Evolutionary conservation across 2,888 invertebrate species (phyloP).

Genomic region (Erpobdella octoculata): DNA sequence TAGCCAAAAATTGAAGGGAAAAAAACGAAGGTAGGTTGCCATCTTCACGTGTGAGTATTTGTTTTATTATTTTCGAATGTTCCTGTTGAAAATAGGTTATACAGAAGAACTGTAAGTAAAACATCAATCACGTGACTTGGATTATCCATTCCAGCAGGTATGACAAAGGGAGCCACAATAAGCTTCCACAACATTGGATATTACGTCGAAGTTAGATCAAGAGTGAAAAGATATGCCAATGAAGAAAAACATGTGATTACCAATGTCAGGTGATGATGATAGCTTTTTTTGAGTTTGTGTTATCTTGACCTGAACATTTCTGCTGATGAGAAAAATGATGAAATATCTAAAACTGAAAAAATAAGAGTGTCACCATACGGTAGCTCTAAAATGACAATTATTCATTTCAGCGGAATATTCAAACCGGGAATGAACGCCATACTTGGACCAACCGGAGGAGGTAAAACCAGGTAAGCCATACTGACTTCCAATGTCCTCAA

Average conservation of each 20-base stretch:
- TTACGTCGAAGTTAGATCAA: conserved; percentile 1
- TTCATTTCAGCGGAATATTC: conserved; percentile 39
- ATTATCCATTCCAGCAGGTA: too few species aligned
- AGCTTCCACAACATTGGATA: conserved; percentile 18
- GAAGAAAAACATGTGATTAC: background rate
- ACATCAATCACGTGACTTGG: too few species aligned
- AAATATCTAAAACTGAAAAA: background rate
- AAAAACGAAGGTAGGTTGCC: too few species aligned
- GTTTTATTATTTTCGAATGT: too few species aligned
- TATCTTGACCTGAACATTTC: background rate
- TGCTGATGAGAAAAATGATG: background rate
- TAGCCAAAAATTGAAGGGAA: background rate
- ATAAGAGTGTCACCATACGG: background rate
- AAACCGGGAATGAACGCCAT: conserved; percentile 50
- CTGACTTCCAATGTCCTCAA: too few species aligned
- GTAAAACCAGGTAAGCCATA: conserved; percentile 41
- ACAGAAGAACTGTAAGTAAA: too few species aligned
- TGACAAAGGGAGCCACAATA: background rate
- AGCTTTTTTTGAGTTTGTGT: background rate
- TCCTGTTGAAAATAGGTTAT: too few species aligned
- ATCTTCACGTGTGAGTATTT: too few species aligned
- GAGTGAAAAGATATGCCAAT: background rate
- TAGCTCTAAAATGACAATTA: background rate
- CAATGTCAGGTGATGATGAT: background rate
- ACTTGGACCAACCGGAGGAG: conserved; percentile 51